phyloP scores from a whole-genome alignment of 2,888 invertebrate species.

The Lasioglossum oenotherae region DNA sequence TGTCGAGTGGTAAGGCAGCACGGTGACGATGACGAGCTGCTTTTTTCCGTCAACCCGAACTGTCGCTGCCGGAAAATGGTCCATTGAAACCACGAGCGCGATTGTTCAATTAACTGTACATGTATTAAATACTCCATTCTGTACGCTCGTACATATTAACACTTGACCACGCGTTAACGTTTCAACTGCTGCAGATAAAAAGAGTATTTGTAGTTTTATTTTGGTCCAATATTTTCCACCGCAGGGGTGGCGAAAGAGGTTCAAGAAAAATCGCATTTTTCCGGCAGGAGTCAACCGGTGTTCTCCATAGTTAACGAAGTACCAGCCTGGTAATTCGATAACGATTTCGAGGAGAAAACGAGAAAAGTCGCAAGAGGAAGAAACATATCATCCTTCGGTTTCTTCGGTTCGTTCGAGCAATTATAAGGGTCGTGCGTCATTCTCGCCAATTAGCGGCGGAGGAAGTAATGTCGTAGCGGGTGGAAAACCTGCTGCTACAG shows the following conservation, averaged over 20 bases:
- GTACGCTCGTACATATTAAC: neutral
- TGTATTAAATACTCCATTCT: neutral
- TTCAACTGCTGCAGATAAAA: no score
- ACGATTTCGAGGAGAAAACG: slow-evolving; percentile 39
- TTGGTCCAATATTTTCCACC: neutral
- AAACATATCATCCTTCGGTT: slow-evolving; percentile 63
- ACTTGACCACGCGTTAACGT: neutral
- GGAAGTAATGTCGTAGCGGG: slow-evolving; percentile 68
- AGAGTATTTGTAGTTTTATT: no score
- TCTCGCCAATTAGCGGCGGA: slow-evolving; percentile 82
- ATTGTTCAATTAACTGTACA: neutral
- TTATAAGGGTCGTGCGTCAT: slow-evolving; percentile 82
- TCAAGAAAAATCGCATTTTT: neutral
- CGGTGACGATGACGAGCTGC: neutral
- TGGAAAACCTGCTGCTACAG: slow-evolving; percentile 41
- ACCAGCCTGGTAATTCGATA: slow-evolving; percentile 19
- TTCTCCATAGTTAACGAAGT: neutral
- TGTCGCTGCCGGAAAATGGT: neutral
- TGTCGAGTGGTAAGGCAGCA: neutral
- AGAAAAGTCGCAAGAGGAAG: slow-evolving; percentile 55
- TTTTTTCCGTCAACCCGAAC: neutral
- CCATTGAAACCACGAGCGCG: neutral
- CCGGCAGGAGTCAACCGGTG: neutral
- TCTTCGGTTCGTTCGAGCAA: slow-evolving; percentile 80
- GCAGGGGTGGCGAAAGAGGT: neutral